Evolutionary conservation across 2,113 vertebrate genomes (phyloP).

Genomic region (Riparia riparia): DNA sequence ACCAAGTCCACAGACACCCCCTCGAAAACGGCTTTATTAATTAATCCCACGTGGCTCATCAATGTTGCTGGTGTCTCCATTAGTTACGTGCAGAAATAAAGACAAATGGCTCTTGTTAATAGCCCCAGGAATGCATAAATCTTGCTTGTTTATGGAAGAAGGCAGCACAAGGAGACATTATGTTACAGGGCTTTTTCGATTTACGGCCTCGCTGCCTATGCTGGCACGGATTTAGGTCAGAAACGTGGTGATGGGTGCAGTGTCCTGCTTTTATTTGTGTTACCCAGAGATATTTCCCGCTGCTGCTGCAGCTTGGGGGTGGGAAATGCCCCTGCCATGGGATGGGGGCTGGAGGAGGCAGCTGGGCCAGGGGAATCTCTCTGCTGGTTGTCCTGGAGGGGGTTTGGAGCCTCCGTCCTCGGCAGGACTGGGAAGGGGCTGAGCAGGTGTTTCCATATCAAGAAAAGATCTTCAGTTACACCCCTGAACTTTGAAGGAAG

Average conservation of each 20-base stretch:
- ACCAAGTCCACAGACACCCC: background rate
- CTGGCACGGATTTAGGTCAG: background rate
- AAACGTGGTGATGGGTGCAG: background rate
- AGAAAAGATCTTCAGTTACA: background rate
- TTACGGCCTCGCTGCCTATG: background rate
- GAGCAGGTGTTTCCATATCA: background rate
- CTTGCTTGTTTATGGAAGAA: conserved; percentile 62
- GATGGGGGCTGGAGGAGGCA: background rate
- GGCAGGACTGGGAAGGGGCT: background rate
- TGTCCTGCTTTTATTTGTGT: background rate
- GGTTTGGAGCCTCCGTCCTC: rapidly evolving
- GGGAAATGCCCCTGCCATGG: background rate
- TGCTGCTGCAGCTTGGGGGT: background rate
- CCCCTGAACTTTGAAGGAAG: background rate
- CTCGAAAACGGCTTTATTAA: conserved; percentile 54
- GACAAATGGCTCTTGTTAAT: conserved; percentile 62
- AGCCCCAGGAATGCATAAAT: conserved; percentile 59
- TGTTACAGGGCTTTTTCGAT: background rate
- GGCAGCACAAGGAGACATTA: conserved; percentile 11
- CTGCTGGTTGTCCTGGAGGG: rapidly evolving
- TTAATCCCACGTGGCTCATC: conserved; percentile 62
- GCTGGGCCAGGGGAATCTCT: no score
- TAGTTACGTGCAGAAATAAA: conserved; percentile 66
- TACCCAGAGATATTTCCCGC: rapidly evolving
- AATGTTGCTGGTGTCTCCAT: conserved; percentile 41